Evolutionary conservation across 2,113 vertebrate genomes (phyloP), one percentile per base, ranked within the genome.

Genomic region (Corythornis vintsioides): DNA sequence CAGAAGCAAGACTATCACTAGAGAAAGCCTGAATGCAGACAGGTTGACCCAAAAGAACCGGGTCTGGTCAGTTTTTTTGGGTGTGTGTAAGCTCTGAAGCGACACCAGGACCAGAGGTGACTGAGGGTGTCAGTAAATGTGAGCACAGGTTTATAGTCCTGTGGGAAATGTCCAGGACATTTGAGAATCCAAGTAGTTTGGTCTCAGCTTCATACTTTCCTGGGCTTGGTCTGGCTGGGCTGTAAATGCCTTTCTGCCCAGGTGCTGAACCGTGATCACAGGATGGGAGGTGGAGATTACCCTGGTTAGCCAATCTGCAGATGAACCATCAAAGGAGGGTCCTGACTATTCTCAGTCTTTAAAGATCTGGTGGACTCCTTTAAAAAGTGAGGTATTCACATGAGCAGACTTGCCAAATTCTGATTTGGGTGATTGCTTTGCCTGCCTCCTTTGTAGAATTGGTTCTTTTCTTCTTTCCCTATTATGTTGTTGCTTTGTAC

Each of bases 361-460:
- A 79, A 92, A 90, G 78, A 50, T 69, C 22, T 66, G 31, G n/a
- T 72, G 24, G 19, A 8, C 25, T 59, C 4, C 47, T 92, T 88
- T 70, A n/a, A 72, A 67, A 75, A 81, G 15, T 43, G 53, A 73
- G 43, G 16, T 59, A 35, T 50, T 79, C 6, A 2, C 48, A 70
- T 29, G 26, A 69, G 50, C 0, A 0, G 77, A 16, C 38, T 28
- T 22, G n/a, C 35, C 57, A 66, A 26, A 56, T 80, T 80, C 42
- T 86, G 64, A 43, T 89, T 83, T 80, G 84, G 67, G 4, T 70
- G 89, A 91, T 92, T 83, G 64, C 53, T 94, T 92, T 90, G 52
- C 35, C 53, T 69, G 40, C 57, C 25, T 90, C 28, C 81, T 89
- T 73, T 85, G 29, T 63, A 43, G 47, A 79, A 65, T 13, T 31